phyloP scores from a whole-genome alignment of 1,140 invertebrate genomes.

The Platorchestia sp. region DNA sequence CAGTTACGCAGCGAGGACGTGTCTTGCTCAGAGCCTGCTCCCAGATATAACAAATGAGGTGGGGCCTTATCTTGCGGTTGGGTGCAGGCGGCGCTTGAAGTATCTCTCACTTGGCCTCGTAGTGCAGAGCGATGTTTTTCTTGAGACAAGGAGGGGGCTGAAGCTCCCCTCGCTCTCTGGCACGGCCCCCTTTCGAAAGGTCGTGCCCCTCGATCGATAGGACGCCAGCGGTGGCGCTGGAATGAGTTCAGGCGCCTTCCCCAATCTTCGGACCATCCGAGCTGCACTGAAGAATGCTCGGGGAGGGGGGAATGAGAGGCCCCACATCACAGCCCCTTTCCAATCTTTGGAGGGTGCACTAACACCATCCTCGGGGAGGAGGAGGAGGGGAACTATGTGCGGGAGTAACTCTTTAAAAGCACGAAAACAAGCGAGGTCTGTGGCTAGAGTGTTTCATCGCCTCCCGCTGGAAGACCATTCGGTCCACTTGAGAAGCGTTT shows the following conservation, averaged over 20 bases:
- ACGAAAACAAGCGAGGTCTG: not conserved
- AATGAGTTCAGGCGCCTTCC: conserved; percentile 48
- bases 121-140: conserved; percentile 25
- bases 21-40: not conserved
- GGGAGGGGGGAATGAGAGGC: not conserved
- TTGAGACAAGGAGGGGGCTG: conserved; percentile 21
- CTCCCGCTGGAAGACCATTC: not conserved
- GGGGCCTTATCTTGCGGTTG: not conserved
- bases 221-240: conserved; percentile 37
- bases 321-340: conserved; percentile 4
- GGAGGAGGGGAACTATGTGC: not conserved
- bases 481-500: not conserved
- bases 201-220: conserved; percentile 54
- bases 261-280: conserved; percentile 49
- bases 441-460: not conserved
- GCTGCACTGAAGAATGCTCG: conserved; percentile 33
- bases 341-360: not conserved
- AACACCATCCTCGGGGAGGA: not conserved
- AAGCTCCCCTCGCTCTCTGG: conserved; percentile 11
- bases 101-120: not conserved
- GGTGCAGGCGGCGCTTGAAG: not conserved
- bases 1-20: not conserved
- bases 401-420: conserved; percentile 7
- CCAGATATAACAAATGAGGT: not conserved
- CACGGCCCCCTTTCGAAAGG: conserved; percentile 43